These are phyloP conservation scores for Tachina lurida DNA, from an alignment of 2,888 invertebrate genomes.

Conservation along the genomic window DNA sequence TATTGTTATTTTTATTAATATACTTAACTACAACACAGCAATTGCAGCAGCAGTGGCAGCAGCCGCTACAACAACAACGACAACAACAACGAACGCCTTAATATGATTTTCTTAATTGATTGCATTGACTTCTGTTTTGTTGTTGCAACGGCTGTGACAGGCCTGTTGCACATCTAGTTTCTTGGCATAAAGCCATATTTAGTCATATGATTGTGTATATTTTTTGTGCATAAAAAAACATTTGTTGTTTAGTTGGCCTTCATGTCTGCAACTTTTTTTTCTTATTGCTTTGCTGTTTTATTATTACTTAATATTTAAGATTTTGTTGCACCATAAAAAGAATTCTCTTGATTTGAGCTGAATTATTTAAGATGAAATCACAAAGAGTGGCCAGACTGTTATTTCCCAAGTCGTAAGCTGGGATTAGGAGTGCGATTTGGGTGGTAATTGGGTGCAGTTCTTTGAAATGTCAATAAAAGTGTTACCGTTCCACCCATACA, in stretches of 20 bases:
- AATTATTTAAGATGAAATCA: slow-evolving; percentile 3
- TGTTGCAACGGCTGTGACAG: slow-evolving; percentile 52
- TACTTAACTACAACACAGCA: slow-evolving; percentile 14
- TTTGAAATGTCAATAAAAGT: too few species aligned
- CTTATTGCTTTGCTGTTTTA: not conserved
- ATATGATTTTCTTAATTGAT: slow-evolving; percentile 69
- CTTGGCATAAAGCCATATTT: slow-evolving; percentile 66
- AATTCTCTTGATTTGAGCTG: slow-evolving; percentile 37
- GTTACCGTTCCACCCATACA: too few species aligned
- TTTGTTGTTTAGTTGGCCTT: slow-evolving; percentile 56
- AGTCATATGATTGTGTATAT: slow-evolving; percentile 41
- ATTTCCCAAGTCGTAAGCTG: too few species aligned
- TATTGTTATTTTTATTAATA: slow-evolving; percentile 46
- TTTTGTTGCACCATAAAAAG: slow-evolving; percentile 54
- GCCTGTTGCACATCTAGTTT: slow-evolving; percentile 61
- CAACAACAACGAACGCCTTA: slow-evolving; percentile 48
- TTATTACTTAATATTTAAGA: slow-evolving; percentile 66
- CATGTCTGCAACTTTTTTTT: slow-evolving; percentile 40
- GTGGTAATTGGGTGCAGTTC: too few species aligned
- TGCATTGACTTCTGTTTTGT: slow-evolving; percentile 66
- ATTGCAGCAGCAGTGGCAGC: slow-evolving; percentile 1
- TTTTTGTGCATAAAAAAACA: not conserved
- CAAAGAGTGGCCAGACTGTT: slow-evolving; percentile 22
- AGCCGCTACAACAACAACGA: not conserved
- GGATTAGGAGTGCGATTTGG: too few species aligned